A percentile compares a stretch with the other conserved stretches of the same genome.
These are phyloP conservation scores for Vanessa cardui DNA, from an alignment of 2,888 invertebrate species.

Conservation along the genomic window DNA sequence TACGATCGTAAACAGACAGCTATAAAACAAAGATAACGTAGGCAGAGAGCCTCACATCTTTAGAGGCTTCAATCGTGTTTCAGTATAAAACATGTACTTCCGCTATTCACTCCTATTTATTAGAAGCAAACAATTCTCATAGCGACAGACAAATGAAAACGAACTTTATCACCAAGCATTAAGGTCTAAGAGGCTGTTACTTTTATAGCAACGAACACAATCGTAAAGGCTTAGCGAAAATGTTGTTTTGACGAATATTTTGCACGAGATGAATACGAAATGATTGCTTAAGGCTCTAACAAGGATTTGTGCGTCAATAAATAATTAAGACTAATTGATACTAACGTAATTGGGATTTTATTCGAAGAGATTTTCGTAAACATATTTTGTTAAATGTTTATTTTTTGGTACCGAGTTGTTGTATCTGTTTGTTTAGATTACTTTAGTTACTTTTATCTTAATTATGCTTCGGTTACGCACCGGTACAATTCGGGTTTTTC, in stretches of 20 bases:
- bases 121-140: constrained; percentile 42
- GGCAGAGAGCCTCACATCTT: not conserved
- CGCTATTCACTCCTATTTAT: constrained; percentile 55
- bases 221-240: constrained; percentile 29
- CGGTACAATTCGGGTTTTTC: too few relatives aligned
- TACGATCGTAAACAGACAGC: constrained; percentile 13
- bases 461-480: too few relatives aligned
- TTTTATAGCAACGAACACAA: constrained; percentile 52
- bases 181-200: constrained; percentile 60
- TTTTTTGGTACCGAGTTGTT: too few relatives aligned
- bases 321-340: constrained; percentile 36
- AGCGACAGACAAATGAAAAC: constrained; percentile 52
- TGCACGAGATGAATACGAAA: constrained; percentile 37
- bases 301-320: constrained; percentile 25
- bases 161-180: constrained; percentile 55
- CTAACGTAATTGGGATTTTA: constrained; percentile 20
- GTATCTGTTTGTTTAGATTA: too few relatives aligned
- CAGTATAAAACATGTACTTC: constrained; percentile 41
- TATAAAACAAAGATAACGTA: constrained; percentile 15
- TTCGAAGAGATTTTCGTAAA: constrained; percentile 18
- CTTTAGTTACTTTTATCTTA: too few relatives aligned
- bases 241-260: constrained; percentile 35
- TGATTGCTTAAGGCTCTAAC: constrained; percentile 18
- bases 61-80: constrained; percentile 24
- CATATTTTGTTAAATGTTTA: not conserved